Base-by-base conservation (phyloP, 2,113 vertebrate species). In the Jaculus jaculus region DNA sequence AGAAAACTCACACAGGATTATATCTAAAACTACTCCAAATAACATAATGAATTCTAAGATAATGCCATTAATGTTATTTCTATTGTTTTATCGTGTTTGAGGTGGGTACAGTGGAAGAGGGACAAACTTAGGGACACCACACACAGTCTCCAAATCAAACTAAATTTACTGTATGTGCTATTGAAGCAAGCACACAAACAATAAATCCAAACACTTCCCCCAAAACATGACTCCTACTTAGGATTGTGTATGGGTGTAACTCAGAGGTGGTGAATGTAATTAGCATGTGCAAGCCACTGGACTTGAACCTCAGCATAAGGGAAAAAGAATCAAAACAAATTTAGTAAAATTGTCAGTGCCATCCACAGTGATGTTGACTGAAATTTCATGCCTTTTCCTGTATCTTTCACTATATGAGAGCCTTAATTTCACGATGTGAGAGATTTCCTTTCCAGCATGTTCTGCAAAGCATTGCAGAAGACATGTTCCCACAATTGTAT, bases 401-500 rank as follows among this genome's bases (percentile, higher is more conserved):
- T 20, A 15, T 92, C 91, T 94, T 60, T 94, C 91, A 47, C 68
- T 72, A 23, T 81, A 82, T 78, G 0, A 89, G 7, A 75, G 68
- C 37, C 78, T 95, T 89, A 68, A 94, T 34, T 91, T 90, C 79
- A 72, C 85, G 47, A 66, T 94, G 47, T 69, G 11, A 20, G 78
- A 82, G 3, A 60, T 94, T 96, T 89, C 90, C 26, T 92, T 90
- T 80, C 13, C 24, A n/a, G 54, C 77, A 66, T 60, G 68, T 60
- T 63, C 47, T 61, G 61, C 4, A 58, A 92, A 94, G 10, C 24
- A 96, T 73, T 72, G 23, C 15, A 95, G 63, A 69, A 96, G 96
- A 95, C 3, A 0, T 87, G 37, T 1, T 16, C 2, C 34, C 86
- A 60, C 63, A 94, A 96, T 96, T 96, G 87, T 34, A 9, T 96